Evolutionary conservation across 2,888 invertebrate species (phyloP), one percentile per base, ranked within the genome.

Genomic region (Athalia rosae): DNA sequence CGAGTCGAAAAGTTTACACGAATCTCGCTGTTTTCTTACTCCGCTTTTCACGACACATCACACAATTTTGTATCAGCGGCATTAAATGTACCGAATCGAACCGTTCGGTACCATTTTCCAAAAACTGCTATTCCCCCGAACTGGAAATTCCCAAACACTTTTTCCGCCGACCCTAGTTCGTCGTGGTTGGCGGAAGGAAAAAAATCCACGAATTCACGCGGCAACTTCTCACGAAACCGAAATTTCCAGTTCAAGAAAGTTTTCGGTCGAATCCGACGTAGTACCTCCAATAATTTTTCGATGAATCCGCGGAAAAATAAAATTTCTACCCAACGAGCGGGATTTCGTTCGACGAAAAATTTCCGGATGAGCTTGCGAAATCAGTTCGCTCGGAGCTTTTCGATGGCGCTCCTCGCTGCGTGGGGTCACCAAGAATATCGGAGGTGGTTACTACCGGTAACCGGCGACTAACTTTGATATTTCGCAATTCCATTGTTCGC

Each of bases 401-500:
- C 58, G 58, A 47, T 15, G 13, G 45, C 0, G n/a, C 4, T 11
- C 4, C n/a, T 1, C 41, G 13, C 43, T 11, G 62, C 41, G 62
- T 3, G 5, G 13, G 43, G 62, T 41, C 6, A 1, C 6, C 11
- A 62, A 43, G 58, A 15, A 6, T 13, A 15, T 47, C 13, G 64
- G 28, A 47, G 45, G 43, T 13, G 69, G 4, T 43, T 69, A 43
- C 47, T 5, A 47, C 45, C 15, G 53, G 71, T 43, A 61, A 74
- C 73, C 74, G 45, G 48, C 50, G 73, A 74, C 50, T 13, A 89
- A 89, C 89, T 89, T 89, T 88, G 89, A 89, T 89, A 89, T 89
- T 89, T 89, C 87, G 89, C 88, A 89, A 89, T 89, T 89, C 87
- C 89, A 89, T 89, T 89, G 89, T 87, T 87, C 84, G 89, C 89